Evolutionary conservation across 2,888 invertebrate genomes (phyloP).

Genomic region (Dolichopus griseipennis): DNA sequence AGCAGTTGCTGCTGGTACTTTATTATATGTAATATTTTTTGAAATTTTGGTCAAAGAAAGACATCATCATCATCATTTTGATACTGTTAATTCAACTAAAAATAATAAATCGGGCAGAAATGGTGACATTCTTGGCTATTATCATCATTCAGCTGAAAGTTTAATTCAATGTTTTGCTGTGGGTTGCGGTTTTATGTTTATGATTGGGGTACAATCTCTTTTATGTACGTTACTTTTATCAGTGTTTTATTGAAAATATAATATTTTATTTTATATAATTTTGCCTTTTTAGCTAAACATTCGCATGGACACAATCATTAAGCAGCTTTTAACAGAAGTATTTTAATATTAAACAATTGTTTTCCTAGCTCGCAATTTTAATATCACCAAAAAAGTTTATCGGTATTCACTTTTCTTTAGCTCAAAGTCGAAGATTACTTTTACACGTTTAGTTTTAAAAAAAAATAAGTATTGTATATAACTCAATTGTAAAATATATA

Average conservation of each 20-base stretch:
- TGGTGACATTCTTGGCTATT: not conserved
- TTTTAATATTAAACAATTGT: not conserved
- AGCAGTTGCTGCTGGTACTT: constrained; percentile 84
- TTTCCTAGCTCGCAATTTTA: not conserved
- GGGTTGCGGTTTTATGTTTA: constrained; percentile 12
- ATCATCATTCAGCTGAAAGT: not conserved
- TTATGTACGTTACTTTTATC: not conserved
- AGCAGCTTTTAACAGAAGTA: not conserved
- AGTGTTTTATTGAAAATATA: no score
- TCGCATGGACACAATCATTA: not conserved
- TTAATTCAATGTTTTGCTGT: constrained; percentile 11
- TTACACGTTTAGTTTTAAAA: no score
- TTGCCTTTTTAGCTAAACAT: not conserved
- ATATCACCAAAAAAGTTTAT: no score
- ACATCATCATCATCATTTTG: constrained; percentile 8
- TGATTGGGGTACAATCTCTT: constrained; percentile 7
- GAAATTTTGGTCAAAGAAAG: constrained; percentile 63
- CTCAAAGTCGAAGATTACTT: no score
- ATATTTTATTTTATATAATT: no score
- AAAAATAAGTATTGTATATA: no score
- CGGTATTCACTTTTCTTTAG: no score
- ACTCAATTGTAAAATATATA: no score
- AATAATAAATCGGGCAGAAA: not conserved
- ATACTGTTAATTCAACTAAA: not conserved
- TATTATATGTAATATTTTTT: constrained; percentile 94